Evolutionary conservation across 2,888 invertebrate genomes (phyloP), one percentile per base, ranked within the genome.

Genomic region (Aphidoletes aphidimyza): DNA sequence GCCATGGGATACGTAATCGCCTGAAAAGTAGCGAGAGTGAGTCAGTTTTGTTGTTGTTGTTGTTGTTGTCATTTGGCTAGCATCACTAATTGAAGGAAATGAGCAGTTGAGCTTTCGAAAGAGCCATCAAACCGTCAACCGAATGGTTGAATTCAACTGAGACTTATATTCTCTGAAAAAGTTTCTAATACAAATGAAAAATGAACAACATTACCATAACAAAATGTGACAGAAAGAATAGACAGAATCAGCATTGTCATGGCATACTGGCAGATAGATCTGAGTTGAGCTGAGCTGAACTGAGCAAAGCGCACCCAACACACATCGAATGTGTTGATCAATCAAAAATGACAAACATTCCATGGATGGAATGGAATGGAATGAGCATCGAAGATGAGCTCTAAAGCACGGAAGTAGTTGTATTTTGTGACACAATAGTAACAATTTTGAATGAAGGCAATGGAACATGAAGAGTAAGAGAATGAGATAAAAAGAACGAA

Each of bases 311-410:
- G n/a, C 69, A 69, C 69, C 69, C 26, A 34, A 69, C 14, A 69
- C 34, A 69, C 69, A 30, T 69, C 69, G 69, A 69, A 69, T 69
- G 14, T 69, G 69, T 69, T 69, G 69, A 69, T 69, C 69, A 69
- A 69, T 69, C 69, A 69, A 69, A 69, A 69, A 69, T 69, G 34
- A 69, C 69, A 69, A 69, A 69, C 69, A 69, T 69, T 69, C n/a
- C 30, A 26, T 54, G 11, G n/a, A 11, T 14, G 47, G 42, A 42
- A 42, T 14, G 42, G 42, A 6, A 42, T 9, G 8, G 14, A 6
- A 49, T 19, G 17, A 19, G 3, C 49, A 19, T 8, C 49, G 17
- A 26, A 22, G 26, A 22, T 22, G 54, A 54, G 26, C 3, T 9
- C 8, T 42, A 47, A 47, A 17, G 6, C 30, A 69, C 69, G 69